phyloP scores from a whole-genome alignment of 2,113 vertebrate species.

The Cyprinodon tularosa region DNA sequence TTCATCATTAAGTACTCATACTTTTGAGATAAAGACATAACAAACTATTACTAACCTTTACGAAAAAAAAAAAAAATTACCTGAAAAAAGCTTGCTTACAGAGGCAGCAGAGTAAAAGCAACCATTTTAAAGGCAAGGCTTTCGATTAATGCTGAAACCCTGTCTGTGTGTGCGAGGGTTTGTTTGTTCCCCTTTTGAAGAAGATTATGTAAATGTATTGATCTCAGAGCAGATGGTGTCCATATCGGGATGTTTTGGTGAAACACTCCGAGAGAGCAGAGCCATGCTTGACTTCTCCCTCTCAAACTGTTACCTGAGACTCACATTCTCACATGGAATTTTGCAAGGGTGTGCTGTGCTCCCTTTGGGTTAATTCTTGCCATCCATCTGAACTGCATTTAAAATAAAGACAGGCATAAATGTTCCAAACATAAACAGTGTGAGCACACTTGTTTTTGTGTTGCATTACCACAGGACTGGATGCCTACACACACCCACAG shows the following conservation, averaged over 20 bases:
- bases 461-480: slow-evolving; percentile 31
- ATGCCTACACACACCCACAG: slow-evolving; percentile 55
- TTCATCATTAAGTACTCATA: no score
- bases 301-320: slow-evolving; percentile 18
- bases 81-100: background rate
- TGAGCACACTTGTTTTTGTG: slow-evolving; percentile 29
- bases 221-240: background rate
- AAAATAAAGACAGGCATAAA: slow-evolving; percentile 48
- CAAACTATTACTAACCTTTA: no score
- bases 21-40: no score
- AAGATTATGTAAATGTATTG: background rate
- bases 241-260: background rate
- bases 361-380: slow-evolving; percentile 4
- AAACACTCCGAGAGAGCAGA: background rate
- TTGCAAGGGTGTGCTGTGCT: slow-evolving; percentile 29
- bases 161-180: background rate
- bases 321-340: slow-evolving; percentile 27
- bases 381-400: slow-evolving; percentile 31
- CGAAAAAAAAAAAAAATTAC: background rate
- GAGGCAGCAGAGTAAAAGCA: background rate
- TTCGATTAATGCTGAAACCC: background rate
- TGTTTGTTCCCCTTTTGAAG: background rate
- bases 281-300: background rate
- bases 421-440: slow-evolving; percentile 55
- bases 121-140: background rate